A percentile compares a stretch with the other conserved stretches of the same genome.
Conservation (phyloP, 2,888 invertebrate genomes). For the Drosophila mimica region DNA sequence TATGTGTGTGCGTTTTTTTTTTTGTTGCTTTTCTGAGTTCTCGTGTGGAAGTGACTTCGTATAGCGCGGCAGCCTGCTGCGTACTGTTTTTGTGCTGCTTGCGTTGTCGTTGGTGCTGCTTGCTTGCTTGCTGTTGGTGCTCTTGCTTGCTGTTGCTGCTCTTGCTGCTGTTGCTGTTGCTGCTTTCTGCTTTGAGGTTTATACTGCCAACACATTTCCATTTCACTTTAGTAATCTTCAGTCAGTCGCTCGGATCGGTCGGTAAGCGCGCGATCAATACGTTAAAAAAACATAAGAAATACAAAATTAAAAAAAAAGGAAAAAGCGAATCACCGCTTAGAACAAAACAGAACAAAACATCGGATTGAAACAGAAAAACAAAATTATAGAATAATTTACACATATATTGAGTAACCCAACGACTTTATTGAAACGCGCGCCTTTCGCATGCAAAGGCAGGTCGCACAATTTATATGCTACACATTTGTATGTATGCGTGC, state of each 20-base stretch:
- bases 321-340: conserved; percentile 33
- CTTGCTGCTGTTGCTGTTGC: conserved; percentile 53
- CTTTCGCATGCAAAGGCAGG: conserved; percentile 51
- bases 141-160: conserved; percentile 32
- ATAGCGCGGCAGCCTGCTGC: conserved; percentile 44
- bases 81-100: conserved; percentile 49
- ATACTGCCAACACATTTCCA: conserved; percentile 80
- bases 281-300: conserved; percentile 14
- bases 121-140: conserved; percentile 28
- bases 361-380: conserved; percentile 12
- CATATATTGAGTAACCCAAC: conserved; percentile 32
- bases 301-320: conserved; percentile 28
- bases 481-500: conserved; percentile 41
- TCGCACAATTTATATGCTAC: conserved; percentile 49
- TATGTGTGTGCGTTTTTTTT: conserved; percentile 3
- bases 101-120: conserved; percentile 43
- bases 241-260: conserved; percentile 82
- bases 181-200: conserved; percentile 71
- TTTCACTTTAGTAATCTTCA: conserved; percentile 84
- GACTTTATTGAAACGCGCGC: conserved; percentile 49
- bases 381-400: conserved; percentile 32
- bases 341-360: conserved; percentile 17
- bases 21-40: conserved; percentile 39
- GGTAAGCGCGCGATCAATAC: conserved; percentile 62
- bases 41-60: conserved; percentile 30